Base-by-base conservation (phyloP, 2,797 vertebrate genomes). In the Sitta carolinensis region DNA sequence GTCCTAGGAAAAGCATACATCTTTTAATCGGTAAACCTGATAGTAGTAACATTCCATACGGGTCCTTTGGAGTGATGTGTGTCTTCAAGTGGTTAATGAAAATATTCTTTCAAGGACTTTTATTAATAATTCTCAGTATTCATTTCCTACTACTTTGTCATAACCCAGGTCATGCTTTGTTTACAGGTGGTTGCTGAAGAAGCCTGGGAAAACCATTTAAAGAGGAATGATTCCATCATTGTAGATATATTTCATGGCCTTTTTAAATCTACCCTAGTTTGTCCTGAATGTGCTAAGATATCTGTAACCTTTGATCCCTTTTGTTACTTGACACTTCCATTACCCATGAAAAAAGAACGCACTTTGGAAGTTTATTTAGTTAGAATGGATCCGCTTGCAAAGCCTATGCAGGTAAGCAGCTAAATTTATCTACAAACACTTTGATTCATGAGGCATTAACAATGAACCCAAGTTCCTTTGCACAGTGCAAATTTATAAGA, bases 191-290 rank as follows among this genome's bases (percentile, higher is more conserved):
- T 99, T 92, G 99, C 99, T 23, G 99, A 99, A 97, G 99, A 99
- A 97, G 99, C 99, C 52, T 99, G 99, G 99, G 99, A 99, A 97
- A 99, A 98, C 96, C 99, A 99, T 97, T 98, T 99, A 94, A 99
- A 99, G 97, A 98, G 99, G 97, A 99, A 99, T 73, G 98, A 99
- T 98, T 99, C 99, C 90, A 99, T 99, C 97, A 99, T 99, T 75
- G 99, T 99, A 94, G 99, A 99, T 98, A 99, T 99, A 97, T 99
- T 99, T 98, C 99, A 99, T 51, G 99, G 99, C 90, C 99, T 99
- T 96, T 99, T 99, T 98, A 99, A 99, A 97, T 99, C 99, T 79
- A 99, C 99, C 5, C 95, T 99, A 86, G 99, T 99, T 94, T 99
- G 99, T 97, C 99, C 99, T 29, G 98, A 99, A 76, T 99, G 99